Base-by-base conservation (phyloP, 1,140 invertebrate genomes). In the Cheumatopsyche charites region DNA sequence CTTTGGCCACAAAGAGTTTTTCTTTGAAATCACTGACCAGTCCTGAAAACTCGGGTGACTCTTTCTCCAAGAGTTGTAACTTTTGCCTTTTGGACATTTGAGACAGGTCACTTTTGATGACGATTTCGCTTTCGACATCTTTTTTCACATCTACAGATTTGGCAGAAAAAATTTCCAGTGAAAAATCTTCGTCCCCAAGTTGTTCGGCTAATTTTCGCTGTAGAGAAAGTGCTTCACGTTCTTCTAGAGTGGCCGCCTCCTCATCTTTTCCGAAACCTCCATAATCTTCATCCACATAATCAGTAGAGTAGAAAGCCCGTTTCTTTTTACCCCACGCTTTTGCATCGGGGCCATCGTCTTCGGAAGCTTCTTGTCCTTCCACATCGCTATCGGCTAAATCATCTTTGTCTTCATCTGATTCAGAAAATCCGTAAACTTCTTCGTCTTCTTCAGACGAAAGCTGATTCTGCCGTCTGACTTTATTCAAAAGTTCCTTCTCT, bases 201-300 rank as follows among this genome's bases (percentile, higher is more conserved):
- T 94, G 89, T 80, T 92, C 89, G 21, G 89, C 85, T 41, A 95
- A 84, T 77, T 90, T 86, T 78, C 90, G 87, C 79, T 96, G 94
- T 67, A 96, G 90, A 77, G 88, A 90, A 79, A 87, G 88, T 1
- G 93, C 94, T 86, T 96, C 94, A 75, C 92, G 85, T 82, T 96
- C 94, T 83, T 96, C 94, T 74, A 91, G 83, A 73, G 90, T 87
- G 19, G 94, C 94, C 69, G 88, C 84, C 76, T 91, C 88, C 78
- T 92, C 88, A 77, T 91, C 88, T 74, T 89, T 88, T 73, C 88
- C 86, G 82, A 89, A 91, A 21, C 87, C 89, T 43, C 90, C 88
- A 86, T 91, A 94, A 83, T 96, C 94, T 76, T 90, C 86, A 85
- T 96, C 94, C 13, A 95, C 89, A 82, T 93, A 95, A 85, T 96